Base-by-base conservation (phyloP, 1,140 invertebrate species). In the Adoxophyes honmai region DNA sequence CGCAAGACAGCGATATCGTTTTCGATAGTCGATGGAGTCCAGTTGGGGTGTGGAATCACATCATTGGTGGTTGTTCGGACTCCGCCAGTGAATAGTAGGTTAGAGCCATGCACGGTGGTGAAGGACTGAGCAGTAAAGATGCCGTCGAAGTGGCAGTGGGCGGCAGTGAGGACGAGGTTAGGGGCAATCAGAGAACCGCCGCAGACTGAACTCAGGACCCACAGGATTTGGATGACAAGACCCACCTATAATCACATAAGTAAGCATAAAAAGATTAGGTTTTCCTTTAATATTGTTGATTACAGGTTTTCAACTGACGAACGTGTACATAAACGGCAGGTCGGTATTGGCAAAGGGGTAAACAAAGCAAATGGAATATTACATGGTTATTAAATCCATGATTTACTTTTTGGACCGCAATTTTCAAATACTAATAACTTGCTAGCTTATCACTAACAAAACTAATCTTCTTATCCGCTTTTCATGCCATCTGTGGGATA, bases 1-100 rank as follows among this genome's bases (percentile, higher is more conserved):
- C 64, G 64, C 6, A 80, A n/a, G n/a, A 80, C 37, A 13, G 75
- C 71, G 13, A 81, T 69, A 48, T 81, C 78, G 34, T 78, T 75
- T 4, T 36, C 39, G 16, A 44, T 37, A 1, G 52, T 73, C 0
- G 1, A 7, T 0, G 70, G 65, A 33, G 62, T 62, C 73, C 73
- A 81, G 10, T 63, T 38, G 9, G 69, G 73, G 18, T 81, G 78
- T 10, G 73, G 38, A 0, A 60, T 57, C 1, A 76, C 56, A 34
- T 74, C 57, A 0, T 11, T 68, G 15, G 75, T 73, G 4, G n/a
- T 8, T 0, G 59, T 53, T 1, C 78, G 71, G 11, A 44, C 16
- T 5, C 75, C 78, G 0, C 78, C 78, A 48, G 37, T 58, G 65
- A 78, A 81, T 0, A 81, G 4, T 0, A 38, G 53, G 36, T 74